These are phyloP conservation scores for Drosophila kanapiae DNA, from an alignment of 1,140 invertebrate genomes.

Conservation along the genomic window DNA sequence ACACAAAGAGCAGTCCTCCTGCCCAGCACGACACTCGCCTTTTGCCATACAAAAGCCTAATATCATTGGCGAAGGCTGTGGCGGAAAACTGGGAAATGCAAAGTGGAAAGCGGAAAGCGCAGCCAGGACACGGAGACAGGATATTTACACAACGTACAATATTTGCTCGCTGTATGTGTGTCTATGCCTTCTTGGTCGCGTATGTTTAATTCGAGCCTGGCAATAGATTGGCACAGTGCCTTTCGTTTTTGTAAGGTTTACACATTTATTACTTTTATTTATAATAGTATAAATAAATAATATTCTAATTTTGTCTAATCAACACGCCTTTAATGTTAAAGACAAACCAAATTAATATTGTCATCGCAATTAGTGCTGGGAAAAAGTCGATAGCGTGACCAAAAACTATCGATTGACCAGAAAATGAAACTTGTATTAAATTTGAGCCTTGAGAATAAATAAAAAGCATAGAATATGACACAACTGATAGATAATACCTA, in stretches of 20 bases:
- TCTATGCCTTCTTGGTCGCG: constrained; percentile 22
- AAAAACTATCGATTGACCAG: background rate
- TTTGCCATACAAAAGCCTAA: constrained; percentile 74
- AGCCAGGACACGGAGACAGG: constrained; percentile 62
- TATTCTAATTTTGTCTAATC: background rate
- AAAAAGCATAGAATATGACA: too few relatives aligned
- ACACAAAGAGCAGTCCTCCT: constrained; percentile 11
- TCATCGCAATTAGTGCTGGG: background rate
- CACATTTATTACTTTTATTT: background rate
- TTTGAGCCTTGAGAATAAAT: too few relatives aligned
- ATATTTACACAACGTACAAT: constrained; percentile 76
- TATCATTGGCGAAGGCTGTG: constrained; percentile 3
- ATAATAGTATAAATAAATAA: background rate
- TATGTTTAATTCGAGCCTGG: constrained; percentile 57
- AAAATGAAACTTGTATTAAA: too few relatives aligned
- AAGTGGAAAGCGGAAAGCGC: constrained; percentile 66
- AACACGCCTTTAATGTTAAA: background rate
- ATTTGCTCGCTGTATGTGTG: constrained; percentile 60
- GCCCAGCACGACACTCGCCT: constrained; percentile 64
- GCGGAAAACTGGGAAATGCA: constrained; percentile 70
- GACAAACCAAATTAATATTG: background rate
- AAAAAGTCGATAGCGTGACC: background rate
- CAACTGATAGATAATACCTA: too few relatives aligned
- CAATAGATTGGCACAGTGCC: constrained; percentile 54
- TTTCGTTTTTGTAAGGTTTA: constrained; percentile 1